Evolutionary conservation across 2,797 vertebrate species (phyloP).

Genomic region (Scarus forsteni): DNA sequence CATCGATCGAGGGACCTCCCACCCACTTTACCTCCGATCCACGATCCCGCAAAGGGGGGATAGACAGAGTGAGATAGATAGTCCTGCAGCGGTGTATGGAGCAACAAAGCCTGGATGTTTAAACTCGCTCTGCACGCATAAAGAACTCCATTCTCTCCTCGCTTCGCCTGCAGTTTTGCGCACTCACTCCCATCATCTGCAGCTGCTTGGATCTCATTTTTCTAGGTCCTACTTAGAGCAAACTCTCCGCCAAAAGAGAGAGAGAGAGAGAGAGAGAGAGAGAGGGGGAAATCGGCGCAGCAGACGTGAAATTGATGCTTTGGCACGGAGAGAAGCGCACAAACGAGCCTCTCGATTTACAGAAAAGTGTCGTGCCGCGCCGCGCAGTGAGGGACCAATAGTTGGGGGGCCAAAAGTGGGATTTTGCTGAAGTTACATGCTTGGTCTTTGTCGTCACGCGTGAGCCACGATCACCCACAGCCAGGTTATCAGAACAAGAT

Average conservation of each 20-base stretch:
- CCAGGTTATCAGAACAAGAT: slow-evolving; percentile 69
- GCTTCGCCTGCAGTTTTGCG: background rate
- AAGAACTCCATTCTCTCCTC: slow-evolving; percentile 11
- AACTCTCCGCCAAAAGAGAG: slow-evolving; percentile 51
- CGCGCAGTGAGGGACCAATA: slow-evolving; percentile 39
- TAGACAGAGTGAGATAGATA: slow-evolving; percentile 38
- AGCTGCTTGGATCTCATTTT: slow-evolving; percentile 56
- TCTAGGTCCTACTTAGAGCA: slow-evolving; percentile 34
- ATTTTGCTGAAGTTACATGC: slow-evolving; percentile 85
- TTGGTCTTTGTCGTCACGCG: slow-evolving; percentile 69
- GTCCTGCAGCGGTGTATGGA: slow-evolving; percentile 73
- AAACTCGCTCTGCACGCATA: slow-evolving; percentile 47
- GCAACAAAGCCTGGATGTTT: slow-evolving; percentile 71
- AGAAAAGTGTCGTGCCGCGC: slow-evolving; percentile 48
- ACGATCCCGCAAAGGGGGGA: slow-evolving; percentile 49
- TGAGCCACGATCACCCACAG: slow-evolving; percentile 61
- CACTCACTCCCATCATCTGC: slow-evolving; percentile 22
- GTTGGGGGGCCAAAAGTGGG: slow-evolving; percentile 64
- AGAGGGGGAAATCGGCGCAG: slow-evolving; percentile 32
- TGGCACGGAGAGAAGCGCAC: slow-evolving; percentile 43
- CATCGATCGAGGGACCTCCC: slow-evolving; percentile 77
- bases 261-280: background rate
- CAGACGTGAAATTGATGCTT: slow-evolving; percentile 69
- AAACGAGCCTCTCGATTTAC: slow-evolving; percentile 44
- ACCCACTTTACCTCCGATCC: slow-evolving; percentile 73